Base-by-base conservation (phyloP, 2,888 invertebrate genomes). In the Eristalis arbustorum region DNA sequence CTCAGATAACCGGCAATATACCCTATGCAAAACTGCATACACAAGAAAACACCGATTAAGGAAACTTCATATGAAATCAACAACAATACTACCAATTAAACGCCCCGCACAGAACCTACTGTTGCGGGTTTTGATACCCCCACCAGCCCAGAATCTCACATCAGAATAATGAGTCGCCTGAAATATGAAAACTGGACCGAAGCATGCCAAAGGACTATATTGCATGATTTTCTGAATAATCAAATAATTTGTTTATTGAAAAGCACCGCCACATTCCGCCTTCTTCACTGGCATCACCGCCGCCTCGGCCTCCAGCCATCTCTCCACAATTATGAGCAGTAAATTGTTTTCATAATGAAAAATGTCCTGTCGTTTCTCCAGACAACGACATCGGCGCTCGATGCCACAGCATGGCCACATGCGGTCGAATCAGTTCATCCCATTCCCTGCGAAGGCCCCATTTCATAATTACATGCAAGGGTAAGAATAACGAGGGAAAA, bases 211-310 rank as follows among this genome's bases (percentile, higher is more conserved):
- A 40, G 67, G 56, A 64, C 73, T 85, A 18, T 49, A 68, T 78
- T 85, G 74, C 78, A 79, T 75, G 78, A 75, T 78, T 83, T 85
- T 83, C 34, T 72, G 83, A 91, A 92, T 91, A 91, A 92, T 91
- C 91, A 91, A 91, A 92, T 91, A 91, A 92, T 91, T 91, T 91
- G 91, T 91, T 91, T 92, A 91, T 91, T 91, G 91, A 92, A 91
- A 91, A 92, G 75, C 61, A 82, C 73, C 62, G 25, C 18, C 61
- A 6, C 59, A 28, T 11, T 18, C 77, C 66, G 28, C 56, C n/a
- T 23, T 22, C 66, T 64, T 18, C 49, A 49, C 49, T 49, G 49
- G 18, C 8, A 31, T 31, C 31, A 31, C 31, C 31, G 10, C 31
- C 8, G 8, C 31, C 13, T 57, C 57, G 18, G 61, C 78, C 83